A percentile compares a stretch with the other conserved stretches of the same genome.
Conservation (phyloP, 2,113 vertebrate species). For the Vimba vimba region DNA sequence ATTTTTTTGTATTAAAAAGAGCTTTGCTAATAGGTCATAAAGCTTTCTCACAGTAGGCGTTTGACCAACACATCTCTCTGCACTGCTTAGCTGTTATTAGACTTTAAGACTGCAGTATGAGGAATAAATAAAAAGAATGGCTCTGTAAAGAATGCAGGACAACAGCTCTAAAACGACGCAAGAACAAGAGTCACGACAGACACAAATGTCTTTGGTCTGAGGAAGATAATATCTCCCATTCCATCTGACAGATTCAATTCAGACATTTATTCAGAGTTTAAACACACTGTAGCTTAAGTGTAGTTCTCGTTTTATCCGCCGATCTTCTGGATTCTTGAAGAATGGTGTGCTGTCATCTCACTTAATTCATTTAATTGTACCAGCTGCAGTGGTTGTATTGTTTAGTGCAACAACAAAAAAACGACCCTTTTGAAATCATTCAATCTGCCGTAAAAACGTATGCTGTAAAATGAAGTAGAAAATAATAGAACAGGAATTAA, state of each 20-base stretch:
- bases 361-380: background rate
- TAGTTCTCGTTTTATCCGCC: background rate
- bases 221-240: background rate
- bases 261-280: background rate
- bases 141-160: background rate
- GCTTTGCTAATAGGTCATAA: conserved; percentile 1
- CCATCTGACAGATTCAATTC: background rate
- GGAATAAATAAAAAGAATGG: conserved; percentile 25
- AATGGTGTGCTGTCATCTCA: background rate
- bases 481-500: background rate
- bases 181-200: background rate
- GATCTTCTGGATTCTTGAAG: background rate
- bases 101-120: conserved; percentile 13
- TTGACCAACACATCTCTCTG: conserved; percentile 2
- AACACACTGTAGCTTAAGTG: background rate
- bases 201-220: background rate
- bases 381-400: conserved; percentile 8
- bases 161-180: background rate
- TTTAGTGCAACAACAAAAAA: conserved; percentile 32
- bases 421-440: background rate
- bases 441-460: background rate
- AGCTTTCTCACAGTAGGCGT: conserved; percentile 1
- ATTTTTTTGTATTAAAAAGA: background rate
- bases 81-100: background rate
- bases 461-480: background rate